Percentiles rank a stretch among this genome's conserved stretches.
phyloP scores from a whole-genome alignment of 1,140 invertebrate species.

The Aethina tumida region DNA sequence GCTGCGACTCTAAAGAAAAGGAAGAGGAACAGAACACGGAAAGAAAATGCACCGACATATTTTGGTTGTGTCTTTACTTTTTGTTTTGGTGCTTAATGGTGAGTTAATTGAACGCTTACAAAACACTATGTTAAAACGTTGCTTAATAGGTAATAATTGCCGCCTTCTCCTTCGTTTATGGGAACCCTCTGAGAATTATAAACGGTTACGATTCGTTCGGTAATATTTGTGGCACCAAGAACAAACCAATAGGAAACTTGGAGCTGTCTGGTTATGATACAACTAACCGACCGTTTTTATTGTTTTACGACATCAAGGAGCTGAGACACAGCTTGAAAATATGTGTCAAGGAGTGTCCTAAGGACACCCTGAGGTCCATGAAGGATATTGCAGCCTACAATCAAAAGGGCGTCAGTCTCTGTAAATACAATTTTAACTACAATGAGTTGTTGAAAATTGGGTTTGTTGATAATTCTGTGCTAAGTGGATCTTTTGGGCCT shows the following conservation, averaged over 20 bases:
- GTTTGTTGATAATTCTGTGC: constrained; percentile 31
- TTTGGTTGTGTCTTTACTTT: constrained; percentile 74
- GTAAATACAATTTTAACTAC: constrained; percentile 58
- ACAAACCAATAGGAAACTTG: constrained; percentile 59
- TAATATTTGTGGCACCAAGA: constrained; percentile 84
- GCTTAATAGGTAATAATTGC: constrained; percentile 67
- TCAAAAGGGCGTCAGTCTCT: constrained; percentile 62
- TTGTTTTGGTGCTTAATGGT: constrained; percentile 86
- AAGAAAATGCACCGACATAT: constrained; percentile 73
- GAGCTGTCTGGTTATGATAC: constrained; percentile 73
- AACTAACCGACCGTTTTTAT: constrained; percentile 66
- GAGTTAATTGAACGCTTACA: constrained; percentile 28
- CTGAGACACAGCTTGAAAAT: constrained; percentile 70
- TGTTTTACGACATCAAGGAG: constrained; percentile 74
- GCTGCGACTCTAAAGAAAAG: constrained; percentile 26
- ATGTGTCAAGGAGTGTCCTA: constrained; percentile 83
- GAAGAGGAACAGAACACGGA: constrained; percentile 33
- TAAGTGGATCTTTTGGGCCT: constrained; percentile 53
- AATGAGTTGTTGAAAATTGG: constrained; percentile 32
- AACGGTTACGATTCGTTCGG: constrained; percentile 94
- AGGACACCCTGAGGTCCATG: constrained; percentile 48
- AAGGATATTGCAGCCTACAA: constrained; percentile 63
- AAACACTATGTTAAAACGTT: constrained; percentile 15
- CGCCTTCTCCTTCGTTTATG: constrained; percentile 79
- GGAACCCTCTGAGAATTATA: constrained; percentile 75